Evolutionary conservation across 2,797 vertebrate species (phyloP).

Genomic region (Mormyrops boulengeri): DNA sequence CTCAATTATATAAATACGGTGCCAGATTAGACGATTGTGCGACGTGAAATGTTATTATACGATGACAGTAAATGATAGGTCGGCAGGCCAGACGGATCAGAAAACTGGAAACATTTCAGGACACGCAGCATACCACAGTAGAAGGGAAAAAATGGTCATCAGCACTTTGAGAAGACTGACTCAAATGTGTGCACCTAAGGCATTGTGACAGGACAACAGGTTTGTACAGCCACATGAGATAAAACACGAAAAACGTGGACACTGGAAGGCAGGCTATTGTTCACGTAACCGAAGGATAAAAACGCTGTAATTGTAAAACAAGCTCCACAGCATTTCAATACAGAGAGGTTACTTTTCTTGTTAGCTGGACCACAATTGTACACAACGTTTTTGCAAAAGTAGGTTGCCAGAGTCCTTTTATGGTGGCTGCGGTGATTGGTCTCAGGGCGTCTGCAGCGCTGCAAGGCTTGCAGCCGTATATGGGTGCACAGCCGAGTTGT

Average conservation of each 20-base stretch:
- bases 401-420: constrained; percentile 44
- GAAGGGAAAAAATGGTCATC: neutral
- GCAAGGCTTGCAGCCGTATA: constrained; percentile 68
- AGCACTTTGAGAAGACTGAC: neutral
- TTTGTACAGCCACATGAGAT: neutral
- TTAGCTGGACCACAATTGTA: neutral
- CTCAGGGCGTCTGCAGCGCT: constrained; percentile 49
- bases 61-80: neutral
- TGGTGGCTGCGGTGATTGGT: constrained; percentile 59
- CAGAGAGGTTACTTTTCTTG: neutral
- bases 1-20: neutral
- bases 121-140: neutral
- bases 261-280: neutral
- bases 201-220: neutral
- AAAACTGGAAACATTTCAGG: constrained; percentile 3
- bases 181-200: neutral
- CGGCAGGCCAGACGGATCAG: neutral
- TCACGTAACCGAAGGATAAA: neutral
- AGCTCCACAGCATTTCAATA: neutral
- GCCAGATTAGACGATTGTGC: neutral
- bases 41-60: neutral
- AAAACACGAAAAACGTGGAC: neutral
- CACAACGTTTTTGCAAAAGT: neutral
- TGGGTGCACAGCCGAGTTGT: constrained; percentile 69
- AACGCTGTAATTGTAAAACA: neutral